Percentiles rank a stretch among this genome's conserved stretches.
phyloP scores from a whole-genome alignment of 23 tunicate species.

The Diplosoma virens region DNA sequence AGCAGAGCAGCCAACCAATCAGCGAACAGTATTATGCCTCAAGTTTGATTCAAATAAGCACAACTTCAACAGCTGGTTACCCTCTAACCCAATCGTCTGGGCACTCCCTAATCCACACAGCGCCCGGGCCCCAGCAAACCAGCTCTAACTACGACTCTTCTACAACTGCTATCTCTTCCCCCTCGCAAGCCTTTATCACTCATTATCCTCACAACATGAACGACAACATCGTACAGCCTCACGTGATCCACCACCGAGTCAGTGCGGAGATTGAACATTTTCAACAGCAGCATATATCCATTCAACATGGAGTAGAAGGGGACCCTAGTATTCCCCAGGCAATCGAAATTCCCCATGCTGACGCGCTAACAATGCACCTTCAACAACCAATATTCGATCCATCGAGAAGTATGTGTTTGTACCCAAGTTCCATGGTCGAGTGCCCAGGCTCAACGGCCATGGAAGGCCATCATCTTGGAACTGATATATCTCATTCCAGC shows the following conservation, averaged over 20 bases:
- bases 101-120: not conserved
- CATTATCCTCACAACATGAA: constrained; percentile 54
- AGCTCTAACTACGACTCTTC: not conserved
- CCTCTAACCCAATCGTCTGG: not conserved
- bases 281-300: constrained; percentile 12
- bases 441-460: constrained; percentile 7
- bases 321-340: constrained; percentile 22
- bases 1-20: not conserved
- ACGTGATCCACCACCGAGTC: constrained; percentile 68
- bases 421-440: constrained; percentile 13
- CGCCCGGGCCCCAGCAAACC: not conserved
- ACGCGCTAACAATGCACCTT: constrained; percentile 33
- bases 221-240: constrained; percentile 1
- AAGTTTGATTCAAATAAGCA: not conserved
- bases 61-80: not conserved
- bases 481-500: not conserved
- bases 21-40: constrained; percentile 12
- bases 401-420: constrained; percentile 19
- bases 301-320: constrained; percentile 1
- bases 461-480: constrained; percentile 7
- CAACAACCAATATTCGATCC: constrained; percentile 32
- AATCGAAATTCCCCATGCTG: constrained; percentile 26
- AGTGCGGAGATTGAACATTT: constrained; percentile 17
- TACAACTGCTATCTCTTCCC: constrained; percentile 15
- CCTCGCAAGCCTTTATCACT: constrained; percentile 67